A percentile compares a stretch with the other conserved stretches of the same genome.
Evolutionary conservation across 2,113 vertebrate species (phyloP).

Genomic region (Fulmarus glacialis): DNA sequence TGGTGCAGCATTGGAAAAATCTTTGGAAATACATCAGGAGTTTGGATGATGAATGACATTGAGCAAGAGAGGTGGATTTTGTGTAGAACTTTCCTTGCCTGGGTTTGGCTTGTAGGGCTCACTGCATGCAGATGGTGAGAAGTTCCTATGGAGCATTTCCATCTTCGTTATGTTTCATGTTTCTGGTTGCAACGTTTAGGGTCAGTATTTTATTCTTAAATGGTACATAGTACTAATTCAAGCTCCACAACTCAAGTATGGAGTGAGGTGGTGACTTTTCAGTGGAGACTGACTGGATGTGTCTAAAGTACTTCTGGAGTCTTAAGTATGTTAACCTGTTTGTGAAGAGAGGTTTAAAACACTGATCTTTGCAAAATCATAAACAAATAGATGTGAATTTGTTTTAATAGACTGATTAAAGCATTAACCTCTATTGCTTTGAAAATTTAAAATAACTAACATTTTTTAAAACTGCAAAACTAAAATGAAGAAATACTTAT

Average conservation of each 20-base stretch:
- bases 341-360: background rate
- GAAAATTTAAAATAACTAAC: background rate
- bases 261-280: background rate
- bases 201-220: background rate
- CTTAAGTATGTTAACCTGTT: background rate
- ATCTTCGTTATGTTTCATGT: background rate
- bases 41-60: background rate
- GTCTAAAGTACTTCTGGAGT: background rate
- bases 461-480: background rate
- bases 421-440: conserved; percentile 12
- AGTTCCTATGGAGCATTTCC: background rate
- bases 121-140: fast-evolving
- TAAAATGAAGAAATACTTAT: background rate
- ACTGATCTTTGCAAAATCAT: background rate
- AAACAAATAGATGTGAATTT: background rate
- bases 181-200: background rate
- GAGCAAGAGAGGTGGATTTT: background rate
- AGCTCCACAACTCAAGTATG: background rate
- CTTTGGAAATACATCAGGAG: background rate
- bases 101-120: background rate
- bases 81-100: background rate
- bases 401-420: background rate
- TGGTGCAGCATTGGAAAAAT: background rate
- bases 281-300: background rate
- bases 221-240: fast-evolving